Evolutionary conservation across 2,113 vertebrate genomes (phyloP), one percentile per base, ranked within the genome.

Genomic region (Dromaius novaehollandiae): DNA sequence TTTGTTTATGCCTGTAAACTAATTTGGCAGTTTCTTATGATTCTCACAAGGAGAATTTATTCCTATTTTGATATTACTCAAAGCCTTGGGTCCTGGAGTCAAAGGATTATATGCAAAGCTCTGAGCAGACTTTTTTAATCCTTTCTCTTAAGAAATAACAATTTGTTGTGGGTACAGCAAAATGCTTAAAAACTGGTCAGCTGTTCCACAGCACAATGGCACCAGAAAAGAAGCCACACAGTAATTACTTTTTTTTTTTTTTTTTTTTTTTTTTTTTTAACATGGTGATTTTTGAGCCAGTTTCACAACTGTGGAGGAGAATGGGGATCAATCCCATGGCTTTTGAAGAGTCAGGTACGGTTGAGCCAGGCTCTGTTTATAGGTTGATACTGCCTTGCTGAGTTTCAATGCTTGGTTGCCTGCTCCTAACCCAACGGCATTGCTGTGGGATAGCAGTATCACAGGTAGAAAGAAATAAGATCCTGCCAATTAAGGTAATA

Each of bases 41-140:
- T 96, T 97, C 93, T 97, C 94, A 97, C 86, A 94, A 95, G 94
- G 91, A 97, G 94, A 97, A 95, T 97, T 94, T 97, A 97, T 95
- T 96, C 95, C 82, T 91, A 96, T 96, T 96, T 97, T 96, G 96
- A 95, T 97, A 96, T 97, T 97, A 97, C 95, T 97, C 94, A 97
- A 97, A 96, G 96, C 95, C 89, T 89, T 94, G 93, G 96, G 91
- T 97, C 95, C 93, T 82, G 91, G 91, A 96, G 93, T 95, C 94
- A 86, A 76, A 95, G 94, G 93, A 97, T 97, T 96, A 96, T 95
- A 93, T 95, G 95, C 93, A 97, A 97, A 96, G 93, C 96, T 96
- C 93, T 44, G 56, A 90, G 94, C 93, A 96, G 96, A 97, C 90
- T 97, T 95, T 96, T 96, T 83, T 24, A 97, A 97, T 97, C 96